These are phyloP conservation scores for Cinara cedri DNA, from an alignment of 2,888 invertebrate genomes.

Conservation along the genomic window DNA sequence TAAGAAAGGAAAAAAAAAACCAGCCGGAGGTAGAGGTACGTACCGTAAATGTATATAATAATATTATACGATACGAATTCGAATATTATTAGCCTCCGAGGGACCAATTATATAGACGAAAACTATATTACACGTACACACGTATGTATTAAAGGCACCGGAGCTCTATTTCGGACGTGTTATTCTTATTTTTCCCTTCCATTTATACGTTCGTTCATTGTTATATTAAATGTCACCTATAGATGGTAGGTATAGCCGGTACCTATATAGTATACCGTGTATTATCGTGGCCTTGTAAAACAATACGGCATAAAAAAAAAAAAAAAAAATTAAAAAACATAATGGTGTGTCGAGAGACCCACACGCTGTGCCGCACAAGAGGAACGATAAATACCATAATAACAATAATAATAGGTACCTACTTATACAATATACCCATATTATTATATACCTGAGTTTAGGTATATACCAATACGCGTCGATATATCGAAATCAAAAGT, in stretches of 20 bases:
- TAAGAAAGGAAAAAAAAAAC: not conserved
- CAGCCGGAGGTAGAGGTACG: not conserved
- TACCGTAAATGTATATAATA: not conserved
- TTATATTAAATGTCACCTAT: constrained; percentile 11
- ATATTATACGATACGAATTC: not conserved
- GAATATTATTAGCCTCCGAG: not conserved
- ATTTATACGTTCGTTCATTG: not conserved
- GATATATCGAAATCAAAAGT: not conserved
- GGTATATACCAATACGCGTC: not conserved
- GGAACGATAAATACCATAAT: constrained; percentile 13
- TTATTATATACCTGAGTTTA: too few relatives aligned
- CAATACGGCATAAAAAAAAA: constrained; percentile 13
- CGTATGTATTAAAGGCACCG: too few relatives aligned
- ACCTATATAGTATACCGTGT: too few relatives aligned
- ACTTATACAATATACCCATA: not conserved
- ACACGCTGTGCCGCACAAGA: not conserved
- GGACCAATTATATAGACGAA: not conserved
- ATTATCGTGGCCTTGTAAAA: not conserved
- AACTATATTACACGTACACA: too few relatives aligned
- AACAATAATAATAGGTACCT: not conserved
- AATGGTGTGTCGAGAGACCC: constrained; percentile 1
- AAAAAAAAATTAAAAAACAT: not conserved
- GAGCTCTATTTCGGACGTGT: too few relatives aligned
- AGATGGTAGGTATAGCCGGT: too few relatives aligned
- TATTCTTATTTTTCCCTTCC: not conserved